These are phyloP conservation scores for Pachycephus smyrnensis DNA, from an alignment of 2,888 invertebrate genomes.

Conservation along the genomic window DNA sequence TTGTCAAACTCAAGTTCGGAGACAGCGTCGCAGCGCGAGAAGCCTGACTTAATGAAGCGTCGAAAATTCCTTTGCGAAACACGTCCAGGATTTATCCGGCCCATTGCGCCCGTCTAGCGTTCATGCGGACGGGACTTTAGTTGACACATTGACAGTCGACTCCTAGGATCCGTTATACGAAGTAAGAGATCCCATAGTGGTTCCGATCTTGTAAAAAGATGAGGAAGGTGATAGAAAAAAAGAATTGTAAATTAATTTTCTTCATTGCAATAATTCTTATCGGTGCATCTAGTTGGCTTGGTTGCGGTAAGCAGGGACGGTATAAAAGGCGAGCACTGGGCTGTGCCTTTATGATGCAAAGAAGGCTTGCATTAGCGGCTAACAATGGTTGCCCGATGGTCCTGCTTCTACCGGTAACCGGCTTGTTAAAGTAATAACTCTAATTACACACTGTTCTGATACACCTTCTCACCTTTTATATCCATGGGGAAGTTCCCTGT, in stretches of 20 bases:
- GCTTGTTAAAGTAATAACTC: slow-evolving; percentile 59
- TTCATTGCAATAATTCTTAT: background rate
- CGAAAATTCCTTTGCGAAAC: slow-evolving; percentile 61
- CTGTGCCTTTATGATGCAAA: slow-evolving; percentile 51
- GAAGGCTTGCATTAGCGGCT: slow-evolving; percentile 53
- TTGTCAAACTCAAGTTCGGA: slow-evolving; percentile 54
- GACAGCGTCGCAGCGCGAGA: slow-evolving; percentile 18
- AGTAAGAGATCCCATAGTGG: background rate
- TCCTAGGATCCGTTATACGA: background rate
- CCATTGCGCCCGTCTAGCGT: slow-evolving; percentile 45
- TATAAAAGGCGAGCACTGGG: background rate
- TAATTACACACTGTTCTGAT: slow-evolving; percentile 53
- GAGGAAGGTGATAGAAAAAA: background rate
- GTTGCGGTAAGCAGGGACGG: background rate
- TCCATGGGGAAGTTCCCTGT: background rate
- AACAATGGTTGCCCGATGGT: slow-evolving; percentile 43
- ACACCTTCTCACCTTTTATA: slow-evolving; percentile 54
- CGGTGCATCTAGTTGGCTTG: background rate
- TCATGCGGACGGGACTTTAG: background rate
- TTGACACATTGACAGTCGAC: background rate
- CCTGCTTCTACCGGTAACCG: slow-evolving; percentile 45
- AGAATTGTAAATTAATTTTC: background rate
- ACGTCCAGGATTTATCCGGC: slow-evolving; percentile 61
- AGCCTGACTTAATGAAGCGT: slow-evolving; percentile 60
- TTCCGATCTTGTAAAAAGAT: background rate